Base-by-base conservation (phyloP, 1,140 invertebrate genomes). In the Brachionus manjavacas region DNA sequence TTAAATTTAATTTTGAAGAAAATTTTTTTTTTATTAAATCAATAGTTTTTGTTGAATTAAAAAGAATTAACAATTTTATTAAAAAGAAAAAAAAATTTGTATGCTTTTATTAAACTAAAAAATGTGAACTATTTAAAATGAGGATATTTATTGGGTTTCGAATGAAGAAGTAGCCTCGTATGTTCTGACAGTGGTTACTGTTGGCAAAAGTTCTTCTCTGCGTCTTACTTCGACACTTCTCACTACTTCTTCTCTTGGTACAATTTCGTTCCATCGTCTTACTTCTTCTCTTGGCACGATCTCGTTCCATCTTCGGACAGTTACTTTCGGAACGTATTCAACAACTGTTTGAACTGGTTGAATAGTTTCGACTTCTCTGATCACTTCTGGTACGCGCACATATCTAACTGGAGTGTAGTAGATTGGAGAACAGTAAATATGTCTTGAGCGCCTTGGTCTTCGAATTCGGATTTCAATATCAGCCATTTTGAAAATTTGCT, bases 181-280 rank as follows among this genome's bases (percentile, higher is more conserved):
- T n/a, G 68, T 72, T 72, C 9, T 72, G 16, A 41, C 35, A 39
- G 35, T 72, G 23, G 66, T 68, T 68, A 68, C 66, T 68, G 66
- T 28, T 68, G 66, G 66, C n/a, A 39, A 68, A 0, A 72, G 31
- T 72, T 41, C 39, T 41, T 35, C 35, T 41, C 68, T 41, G 16
- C 39, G 31, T 72, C 35, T 72, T 39, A 72, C 68, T 43, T 72
- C 68, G 2, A 72, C 68, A 9, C 35, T 72, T 39, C 68, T 39
- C 20, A 72, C 41, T 6, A 72, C 35, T 41, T 72, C 68, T 72
- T 72, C 68, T 41, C 68, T 72, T 72, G 68, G 68, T 39, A 72
- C 68, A 72, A 72, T 72, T 72, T 72, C 68, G 68, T 72, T 72
- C 68, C 68, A 72, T 72, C 68, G 28, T 72, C 68, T 72, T 20